Conservation (phyloP, 2,113 vertebrate genomes). For the Dicentrarchus labrax region DNA sequence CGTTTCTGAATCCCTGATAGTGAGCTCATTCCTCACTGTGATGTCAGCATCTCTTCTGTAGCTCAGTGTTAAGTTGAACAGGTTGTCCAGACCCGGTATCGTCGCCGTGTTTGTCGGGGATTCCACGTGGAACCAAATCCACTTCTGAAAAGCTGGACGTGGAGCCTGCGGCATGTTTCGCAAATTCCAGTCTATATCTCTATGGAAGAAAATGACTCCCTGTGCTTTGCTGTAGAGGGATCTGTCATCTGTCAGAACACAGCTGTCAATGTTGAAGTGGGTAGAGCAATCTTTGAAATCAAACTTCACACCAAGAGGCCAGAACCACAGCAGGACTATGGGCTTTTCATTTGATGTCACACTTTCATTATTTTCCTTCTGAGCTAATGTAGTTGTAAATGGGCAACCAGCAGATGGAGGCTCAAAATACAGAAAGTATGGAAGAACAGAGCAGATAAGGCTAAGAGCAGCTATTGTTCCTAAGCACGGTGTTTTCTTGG, state of each 20-base stretch:
- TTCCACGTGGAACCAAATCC: constrained; percentile 92
- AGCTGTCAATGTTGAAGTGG: constrained; percentile 88
- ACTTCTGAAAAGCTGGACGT: constrained; percentile 89
- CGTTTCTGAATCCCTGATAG: constrained; percentile 80
- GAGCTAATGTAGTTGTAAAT: no score
- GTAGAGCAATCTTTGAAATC: constrained; percentile 86
- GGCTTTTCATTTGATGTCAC: constrained; percentile 81
- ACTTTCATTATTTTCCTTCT: neutral
- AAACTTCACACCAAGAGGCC: constrained; percentile 88
- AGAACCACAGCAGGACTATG: constrained; percentile 90
- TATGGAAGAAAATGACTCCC: constrained; percentile 87
- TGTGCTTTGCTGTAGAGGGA: constrained; percentile 86
- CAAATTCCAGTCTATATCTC: constrained; percentile 84
- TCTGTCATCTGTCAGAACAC: constrained; percentile 87
- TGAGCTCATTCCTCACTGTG: no score
- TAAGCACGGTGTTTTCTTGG: neutral
- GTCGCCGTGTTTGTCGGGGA: constrained; percentile 87
- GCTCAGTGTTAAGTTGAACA: constrained; percentile 90
- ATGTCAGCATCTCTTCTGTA: no score
- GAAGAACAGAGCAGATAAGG: no score
- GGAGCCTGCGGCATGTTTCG: constrained; percentile 85
- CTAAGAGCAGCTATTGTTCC: no score
- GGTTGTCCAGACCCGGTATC: constrained; percentile 85
- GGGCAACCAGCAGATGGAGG: neutral
- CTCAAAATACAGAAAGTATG: no score